Percentiles rank a stretch among this genome's conserved stretches.
These are phyloP conservation scores for Esperia sulphurella DNA, from an alignment of 2,888 invertebrate genomes.

Conservation along the genomic window DNA sequence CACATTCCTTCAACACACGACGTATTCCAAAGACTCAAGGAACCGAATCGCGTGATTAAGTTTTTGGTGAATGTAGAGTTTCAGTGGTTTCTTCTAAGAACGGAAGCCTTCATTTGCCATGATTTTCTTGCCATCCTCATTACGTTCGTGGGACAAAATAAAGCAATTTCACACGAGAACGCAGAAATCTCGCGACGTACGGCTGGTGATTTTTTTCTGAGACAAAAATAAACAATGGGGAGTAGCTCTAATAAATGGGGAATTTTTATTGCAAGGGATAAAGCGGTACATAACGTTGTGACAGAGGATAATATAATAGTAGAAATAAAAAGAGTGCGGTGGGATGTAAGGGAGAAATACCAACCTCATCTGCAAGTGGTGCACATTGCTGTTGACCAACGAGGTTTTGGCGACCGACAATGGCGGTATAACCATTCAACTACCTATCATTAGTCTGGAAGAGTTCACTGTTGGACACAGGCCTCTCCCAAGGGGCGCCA, in stretches of 20 bases:
- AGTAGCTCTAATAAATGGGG: not conserved
- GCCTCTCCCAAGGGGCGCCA: too few species aligned
- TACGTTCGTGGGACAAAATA: slow-evolving; percentile 37
- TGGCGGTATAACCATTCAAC: too few species aligned
- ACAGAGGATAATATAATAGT: too few species aligned
- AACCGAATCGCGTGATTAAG: not conserved
- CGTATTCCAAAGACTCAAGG: not conserved
- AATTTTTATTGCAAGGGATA: not conserved
- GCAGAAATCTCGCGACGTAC: slow-evolving; percentile 12
- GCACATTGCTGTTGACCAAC: too few species aligned
- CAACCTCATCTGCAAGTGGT: too few species aligned
- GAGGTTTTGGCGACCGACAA: too few species aligned
- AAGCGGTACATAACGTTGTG: not conserved
- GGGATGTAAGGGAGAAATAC: too few species aligned
- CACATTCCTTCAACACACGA: not conserved
- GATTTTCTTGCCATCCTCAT: slow-evolving; percentile 44
- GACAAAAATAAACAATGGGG: not conserved
- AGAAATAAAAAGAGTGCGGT: too few species aligned
- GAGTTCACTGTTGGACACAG: too few species aligned
- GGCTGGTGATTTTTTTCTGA: slow-evolving; percentile 13
- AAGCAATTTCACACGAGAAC: slow-evolving; percentile 37
- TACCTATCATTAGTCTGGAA: too few species aligned
- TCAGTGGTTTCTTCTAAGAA: slow-evolving; percentile 14
- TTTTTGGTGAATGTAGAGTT: not conserved
- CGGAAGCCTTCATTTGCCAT: slow-evolving; percentile 40